Conservation (phyloP, 2,113 vertebrate genomes). For the Syngnathoides biaculeatus region DNA sequence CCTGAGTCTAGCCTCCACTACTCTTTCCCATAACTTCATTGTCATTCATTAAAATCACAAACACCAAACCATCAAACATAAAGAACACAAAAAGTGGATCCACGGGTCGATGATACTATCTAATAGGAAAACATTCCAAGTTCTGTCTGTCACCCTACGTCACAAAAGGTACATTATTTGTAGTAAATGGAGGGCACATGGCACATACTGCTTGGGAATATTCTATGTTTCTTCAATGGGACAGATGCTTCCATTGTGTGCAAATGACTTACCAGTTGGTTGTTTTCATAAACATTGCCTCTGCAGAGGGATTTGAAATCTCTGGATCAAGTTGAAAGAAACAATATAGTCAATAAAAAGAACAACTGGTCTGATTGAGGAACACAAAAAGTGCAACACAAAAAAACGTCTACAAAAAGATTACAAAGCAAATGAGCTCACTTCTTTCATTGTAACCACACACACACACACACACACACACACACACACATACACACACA, state of each 20-base stretch:
- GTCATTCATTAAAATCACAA: too few species aligned
- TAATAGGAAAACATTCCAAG: too few species aligned
- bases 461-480: too few species aligned
- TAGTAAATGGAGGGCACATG: too few species aligned
- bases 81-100: too few species aligned
- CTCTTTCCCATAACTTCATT: too few species aligned
- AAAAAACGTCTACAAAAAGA: background rate
- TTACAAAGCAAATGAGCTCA: background rate
- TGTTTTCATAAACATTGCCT: conserved; percentile 84
- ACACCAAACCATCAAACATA: too few species aligned
- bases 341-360: background rate
- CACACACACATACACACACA: too few species aligned
- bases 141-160: too few species aligned
- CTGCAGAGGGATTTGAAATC: conserved; percentile 86
- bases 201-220: background rate
- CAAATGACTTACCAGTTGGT: conserved; percentile 81
- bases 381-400: background rate
- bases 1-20: too few species aligned
- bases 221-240: background rate
- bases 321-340: conserved; percentile 66
- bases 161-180: too few species aligned
- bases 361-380: background rate
- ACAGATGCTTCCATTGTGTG: background rate
- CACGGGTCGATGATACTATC: too few species aligned
- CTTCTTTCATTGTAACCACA: background rate